phyloP scores from a whole-genome alignment of 2,113 vertebrate species.

The Nesogale talazaci region DNA sequence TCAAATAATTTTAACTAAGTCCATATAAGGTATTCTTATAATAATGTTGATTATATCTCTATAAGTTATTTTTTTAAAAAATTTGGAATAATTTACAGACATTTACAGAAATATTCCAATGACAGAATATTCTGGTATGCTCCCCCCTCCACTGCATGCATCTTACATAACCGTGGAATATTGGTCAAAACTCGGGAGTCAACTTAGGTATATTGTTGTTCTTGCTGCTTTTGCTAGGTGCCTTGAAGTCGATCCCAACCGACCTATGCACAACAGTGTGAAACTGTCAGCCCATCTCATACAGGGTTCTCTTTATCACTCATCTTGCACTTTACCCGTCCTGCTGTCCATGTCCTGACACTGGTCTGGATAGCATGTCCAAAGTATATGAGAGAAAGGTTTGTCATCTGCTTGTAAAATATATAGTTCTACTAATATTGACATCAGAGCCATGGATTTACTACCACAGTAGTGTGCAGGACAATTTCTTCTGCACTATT shows the following conservation, averaged over 20 bases:
- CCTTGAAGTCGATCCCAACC: too few relatives aligned
- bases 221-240: background rate
- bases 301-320: too few relatives aligned
- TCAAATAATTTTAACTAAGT: background rate
- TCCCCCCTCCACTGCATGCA: background rate
- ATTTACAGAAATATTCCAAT: background rate
- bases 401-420: background rate
- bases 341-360: too few relatives aligned
- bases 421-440: background rate
- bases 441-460: background rate
- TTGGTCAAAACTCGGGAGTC: constrained; percentile 25
- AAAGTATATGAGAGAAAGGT: too few relatives aligned
- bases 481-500: background rate
- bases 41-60: too few relatives aligned
- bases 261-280: too few relatives aligned
- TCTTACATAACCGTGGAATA: background rate
- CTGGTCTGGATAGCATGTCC: too few relatives aligned
- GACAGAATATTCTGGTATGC: background rate
- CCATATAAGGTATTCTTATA: background rate
- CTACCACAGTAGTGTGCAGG: background rate
- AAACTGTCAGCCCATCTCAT: too few relatives aligned
- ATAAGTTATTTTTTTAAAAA: too few relatives aligned
- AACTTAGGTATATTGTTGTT: background rate
- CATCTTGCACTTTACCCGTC: too few relatives aligned
- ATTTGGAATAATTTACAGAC: background rate